Evolutionary conservation across 2,113 vertebrate species (phyloP).

Genomic region (Mobula birostris): DNA sequence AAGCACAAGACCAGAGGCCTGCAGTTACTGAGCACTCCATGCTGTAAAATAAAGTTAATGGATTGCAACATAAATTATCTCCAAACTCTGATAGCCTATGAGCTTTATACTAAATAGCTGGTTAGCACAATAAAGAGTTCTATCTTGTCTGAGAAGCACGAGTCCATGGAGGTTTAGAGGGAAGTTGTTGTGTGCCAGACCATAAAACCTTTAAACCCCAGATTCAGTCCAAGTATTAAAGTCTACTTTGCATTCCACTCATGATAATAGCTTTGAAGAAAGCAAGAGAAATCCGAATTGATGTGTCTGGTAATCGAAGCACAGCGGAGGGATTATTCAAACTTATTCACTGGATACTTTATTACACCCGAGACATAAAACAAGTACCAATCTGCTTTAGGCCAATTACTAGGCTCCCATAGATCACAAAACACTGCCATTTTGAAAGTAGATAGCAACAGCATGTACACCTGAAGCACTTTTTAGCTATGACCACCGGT

Average conservation of each 20-base stretch:
- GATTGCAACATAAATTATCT: slow-evolving; percentile 52
- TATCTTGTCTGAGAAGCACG: slow-evolving; percentile 38
- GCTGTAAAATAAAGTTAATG: slow-evolving; percentile 56
- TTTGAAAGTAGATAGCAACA: slow-evolving; percentile 30
- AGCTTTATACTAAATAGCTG: slow-evolving; percentile 43
- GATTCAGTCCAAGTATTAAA: slow-evolving; percentile 20
- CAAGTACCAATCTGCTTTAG: slow-evolving; percentile 36
- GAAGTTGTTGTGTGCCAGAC: slow-evolving; percentile 37
- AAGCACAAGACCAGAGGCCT: slow-evolving; percentile 45
- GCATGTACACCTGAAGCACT: slow-evolving; percentile 23
- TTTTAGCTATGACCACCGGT: neutral
- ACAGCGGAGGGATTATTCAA: slow-evolving; percentile 30
- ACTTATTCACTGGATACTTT: slow-evolving; percentile 36
- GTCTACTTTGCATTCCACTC: slow-evolving; percentile 23
- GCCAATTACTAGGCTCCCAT: slow-evolving; percentile 25
- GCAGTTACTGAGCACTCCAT: slow-evolving; percentile 45
- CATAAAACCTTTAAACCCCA: slow-evolving; percentile 46
- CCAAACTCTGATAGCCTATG: slow-evolving; percentile 48
- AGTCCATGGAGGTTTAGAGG: slow-evolving; percentile 43
- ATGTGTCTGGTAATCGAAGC: slow-evolving; percentile 35
- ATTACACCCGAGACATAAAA: slow-evolving; percentile 26
- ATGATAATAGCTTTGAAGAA: slow-evolving; percentile 25
- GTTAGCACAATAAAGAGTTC: slow-evolving; percentile 42
- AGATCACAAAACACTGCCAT: slow-evolving; percentile 13
- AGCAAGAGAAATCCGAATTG: slow-evolving; percentile 25